Evolutionary conservation across 2,888 invertebrate species (phyloP).

Genomic region (Brenthis hecate): DNA sequence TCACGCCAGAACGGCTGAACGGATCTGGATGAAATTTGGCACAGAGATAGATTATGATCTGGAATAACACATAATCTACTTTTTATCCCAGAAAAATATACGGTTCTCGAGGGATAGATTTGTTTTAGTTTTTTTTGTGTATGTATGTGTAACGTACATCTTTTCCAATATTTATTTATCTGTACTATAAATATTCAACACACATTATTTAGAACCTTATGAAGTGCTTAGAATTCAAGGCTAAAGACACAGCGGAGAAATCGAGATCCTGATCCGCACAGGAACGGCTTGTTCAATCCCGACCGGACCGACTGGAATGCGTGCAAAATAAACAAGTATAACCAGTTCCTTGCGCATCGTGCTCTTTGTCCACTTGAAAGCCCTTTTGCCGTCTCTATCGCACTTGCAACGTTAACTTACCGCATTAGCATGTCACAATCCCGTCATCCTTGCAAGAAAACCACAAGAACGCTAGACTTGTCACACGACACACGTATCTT

Average conservation of each 20-base stretch:
- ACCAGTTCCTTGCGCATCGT: slow-evolving; percentile 72
- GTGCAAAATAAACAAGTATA: slow-evolving; percentile 80
- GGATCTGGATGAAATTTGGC: too few relatives aligned
- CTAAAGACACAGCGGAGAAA: slow-evolving; percentile 59
- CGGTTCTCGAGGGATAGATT: too few relatives aligned
- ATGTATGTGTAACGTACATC: too few relatives aligned
- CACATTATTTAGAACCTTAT: neutral
- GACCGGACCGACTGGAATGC: slow-evolving; percentile 71
- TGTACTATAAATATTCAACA: neutral
- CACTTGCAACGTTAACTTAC: slow-evolving; percentile 42
- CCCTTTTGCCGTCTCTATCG: slow-evolving; percentile 58
- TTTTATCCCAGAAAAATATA: too few relatives aligned
- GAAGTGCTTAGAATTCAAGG: slow-evolving; percentile 59
- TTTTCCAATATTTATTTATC: slow-evolving; percentile 4
- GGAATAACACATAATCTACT: too few relatives aligned
- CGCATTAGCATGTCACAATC: slow-evolving; percentile 39
- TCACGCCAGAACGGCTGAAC: too few relatives aligned
- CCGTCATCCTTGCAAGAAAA: slow-evolving; percentile 39
- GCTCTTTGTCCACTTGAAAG: slow-evolving; percentile 59
- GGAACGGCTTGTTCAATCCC: slow-evolving; percentile 73
- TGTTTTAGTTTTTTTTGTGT: too few relatives aligned
- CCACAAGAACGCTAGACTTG: slow-evolving; percentile 42
- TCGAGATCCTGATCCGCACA: slow-evolving; percentile 65
- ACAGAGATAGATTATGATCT: too few relatives aligned
- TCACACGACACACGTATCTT: slow-evolving; percentile 38